These are phyloP conservation scores for Gallinago media DNA, from an alignment of 2,113 vertebrate genomes.

Conservation along the genomic window DNA sequence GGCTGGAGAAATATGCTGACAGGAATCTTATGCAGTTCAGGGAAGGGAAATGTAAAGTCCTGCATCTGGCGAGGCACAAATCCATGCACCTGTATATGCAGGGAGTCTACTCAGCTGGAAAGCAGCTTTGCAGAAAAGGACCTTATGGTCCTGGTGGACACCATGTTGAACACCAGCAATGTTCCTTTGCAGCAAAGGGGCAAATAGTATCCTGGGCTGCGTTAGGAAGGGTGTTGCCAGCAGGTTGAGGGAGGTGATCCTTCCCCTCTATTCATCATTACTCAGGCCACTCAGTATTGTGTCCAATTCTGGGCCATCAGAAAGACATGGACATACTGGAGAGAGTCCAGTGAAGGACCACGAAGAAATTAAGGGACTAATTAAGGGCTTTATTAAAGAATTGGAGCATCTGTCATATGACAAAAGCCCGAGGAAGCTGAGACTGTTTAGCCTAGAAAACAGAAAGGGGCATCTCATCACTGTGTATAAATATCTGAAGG, in stretches of 20 bases:
- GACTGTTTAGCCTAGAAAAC: neutral
- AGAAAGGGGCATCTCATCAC: neutral
- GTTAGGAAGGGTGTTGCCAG: neutral
- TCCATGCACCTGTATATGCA: neutral
- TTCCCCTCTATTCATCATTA: neutral
- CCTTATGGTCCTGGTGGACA: accelerated
- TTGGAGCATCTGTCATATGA: neutral
- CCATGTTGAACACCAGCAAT: accelerated
- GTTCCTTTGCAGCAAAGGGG: neutral
- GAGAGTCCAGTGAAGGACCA: neutral
- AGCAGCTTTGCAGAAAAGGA: neutral
- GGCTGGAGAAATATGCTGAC: neutral
- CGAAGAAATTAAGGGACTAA: neutral
- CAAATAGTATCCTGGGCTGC: neutral
- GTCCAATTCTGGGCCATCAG: neutral
- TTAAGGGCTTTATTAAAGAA: neutral
- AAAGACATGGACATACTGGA: neutral
- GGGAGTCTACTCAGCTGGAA: neutral
- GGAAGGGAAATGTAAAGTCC: neutral
- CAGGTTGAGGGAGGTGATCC: neutral
- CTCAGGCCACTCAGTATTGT: neutral
- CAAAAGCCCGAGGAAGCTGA: neutral
- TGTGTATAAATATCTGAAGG: neutral
- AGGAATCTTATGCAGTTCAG: neutral
- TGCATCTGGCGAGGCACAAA: neutral